Evolutionary conservation across 2,888 invertebrate species (phyloP), one percentile per base, ranked within the genome.

Genomic region (Carcina quercana): DNA sequence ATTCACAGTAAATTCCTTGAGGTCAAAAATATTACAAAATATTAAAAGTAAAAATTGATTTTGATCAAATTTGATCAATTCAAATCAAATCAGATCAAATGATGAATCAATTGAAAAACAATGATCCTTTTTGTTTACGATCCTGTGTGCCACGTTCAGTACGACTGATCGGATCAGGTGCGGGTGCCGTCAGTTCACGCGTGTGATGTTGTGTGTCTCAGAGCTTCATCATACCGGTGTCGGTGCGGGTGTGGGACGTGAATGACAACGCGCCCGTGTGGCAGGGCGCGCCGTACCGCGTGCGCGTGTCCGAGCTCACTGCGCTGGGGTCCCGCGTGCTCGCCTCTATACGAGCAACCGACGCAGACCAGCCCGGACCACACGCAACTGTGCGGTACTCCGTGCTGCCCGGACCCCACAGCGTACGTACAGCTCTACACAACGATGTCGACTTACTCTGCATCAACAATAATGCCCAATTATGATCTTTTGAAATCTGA

Each of bases 261-360:
- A 96, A 96, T 68, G 96, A 96, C 76, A 95, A 96, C 74, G 91
- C 94, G 5, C 95, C 95, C 0, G 86, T 86, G 56, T 95, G 95
- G 86, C 82, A 88, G 37, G 93, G 92, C 44, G 91, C 92, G 1
- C 94, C 95, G 0, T 95, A 93, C 70, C 86, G 89, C 28, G 86
- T 92, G 45, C 93, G 94, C 48, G 88, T 95, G 34, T 94, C 94
- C 0, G 95, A 95, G 87, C 93, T 94, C 52, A 89, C 89, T 14
- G 88, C 88, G 3, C 83, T 82, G 3, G 91, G 91, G 5, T 86
- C 90, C 13, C 76, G 94, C 45, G 91, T 95, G 30, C 79, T 93
- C n/a, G 91, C 90, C 58, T 90, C 91, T 2, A 91, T 94, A 15
- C 86, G 91, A 35, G 95, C 95, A 2, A 64, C 88, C 8, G 96